Evolutionary conservation across 2,888 invertebrate species (phyloP), one percentile per base, ranked within the genome.

Genomic region (Drosophila kuntzei): DNA sequence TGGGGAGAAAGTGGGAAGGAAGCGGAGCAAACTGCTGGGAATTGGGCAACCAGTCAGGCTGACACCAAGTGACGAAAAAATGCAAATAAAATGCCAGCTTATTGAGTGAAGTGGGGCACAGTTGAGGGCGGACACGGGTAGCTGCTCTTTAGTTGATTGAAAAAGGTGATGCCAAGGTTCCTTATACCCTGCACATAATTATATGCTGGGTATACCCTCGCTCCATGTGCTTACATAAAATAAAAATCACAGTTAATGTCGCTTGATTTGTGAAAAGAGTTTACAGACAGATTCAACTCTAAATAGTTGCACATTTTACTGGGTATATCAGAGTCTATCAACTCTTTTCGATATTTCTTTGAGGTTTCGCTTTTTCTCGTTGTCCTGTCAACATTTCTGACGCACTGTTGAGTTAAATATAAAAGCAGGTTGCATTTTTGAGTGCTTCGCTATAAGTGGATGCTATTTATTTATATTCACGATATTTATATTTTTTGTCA

Each of bases 41-140:
- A 65, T 62, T 71, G 69, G 51, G 51, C 60, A 63, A 49, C 46
- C 79, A 85, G 49, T 66, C 73, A 66, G 67, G 65, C 79, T 79
- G 46, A 64, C 66, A 69, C 51, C 67, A 74, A 83, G 85, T 87
- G 85, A 75, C 77, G 72, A 80, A 87, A 84, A 79, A 77, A 88
- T 79, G 83, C 86, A 86, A 86, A 86, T 88, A 88, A 88, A 85
- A 86, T 80, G 86, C 80, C 83, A 62, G 88, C 83, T 85, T 85
- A 85, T 85, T 85, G 83, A 57, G 75, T 54, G 64, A 55, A 57
- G 47, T 29, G 50, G 57, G 39, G 22, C 29, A 36, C 36, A 66
- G 67, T 44, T 37, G 47, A 14, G 39, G 57, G 61, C 34, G 57
- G 60, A 37, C 2, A 50, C 44, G 68, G 66, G 49, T 53, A 41